A percentile compares a stretch with the other conserved stretches of the same genome.
Conservation (phyloP, 2,888 invertebrate species). For the Seira ritae region DNA sequence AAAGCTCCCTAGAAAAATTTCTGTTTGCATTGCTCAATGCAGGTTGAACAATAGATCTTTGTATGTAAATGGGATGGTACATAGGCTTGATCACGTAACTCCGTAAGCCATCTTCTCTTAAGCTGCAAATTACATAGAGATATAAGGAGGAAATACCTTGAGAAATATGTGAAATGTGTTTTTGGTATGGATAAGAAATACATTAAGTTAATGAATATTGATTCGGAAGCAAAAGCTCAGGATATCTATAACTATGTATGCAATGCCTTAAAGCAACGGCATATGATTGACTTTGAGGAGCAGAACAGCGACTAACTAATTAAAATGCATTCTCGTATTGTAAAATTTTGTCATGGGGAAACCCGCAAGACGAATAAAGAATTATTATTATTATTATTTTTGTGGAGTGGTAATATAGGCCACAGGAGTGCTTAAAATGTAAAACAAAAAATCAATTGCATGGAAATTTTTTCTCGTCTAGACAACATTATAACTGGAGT, state of each 20-base stretch:
- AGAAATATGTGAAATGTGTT: background rate
- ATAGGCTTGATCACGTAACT: background rate
- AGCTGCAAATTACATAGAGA: background rate
- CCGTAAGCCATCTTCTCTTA: background rate
- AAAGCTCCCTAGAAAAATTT: background rate
- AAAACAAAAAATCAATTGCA: too few relatives aligned
- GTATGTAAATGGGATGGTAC: background rate
- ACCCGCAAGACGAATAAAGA: background rate
- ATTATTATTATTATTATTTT: too few relatives aligned
- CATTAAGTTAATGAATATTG: too few relatives aligned
- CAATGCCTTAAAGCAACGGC: background rate
- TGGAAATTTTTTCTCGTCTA: too few relatives aligned
- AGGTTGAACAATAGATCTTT: background rate
- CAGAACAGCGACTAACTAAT: background rate
- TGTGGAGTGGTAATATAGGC: too few relatives aligned
- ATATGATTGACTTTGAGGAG: background rate
- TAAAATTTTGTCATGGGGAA: conserved; percentile 1
- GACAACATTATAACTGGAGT: too few relatives aligned
- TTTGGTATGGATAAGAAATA: too few relatives aligned
- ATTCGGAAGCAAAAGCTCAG: background rate
- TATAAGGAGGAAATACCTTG: background rate
- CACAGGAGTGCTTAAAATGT: too few relatives aligned
- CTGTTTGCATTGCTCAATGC: background rate
- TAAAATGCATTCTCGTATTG: background rate
- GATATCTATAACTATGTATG: background rate